phyloP scores from a whole-genome alignment of 2,113 vertebrate genomes.

The Nothocercus julius region DNA sequence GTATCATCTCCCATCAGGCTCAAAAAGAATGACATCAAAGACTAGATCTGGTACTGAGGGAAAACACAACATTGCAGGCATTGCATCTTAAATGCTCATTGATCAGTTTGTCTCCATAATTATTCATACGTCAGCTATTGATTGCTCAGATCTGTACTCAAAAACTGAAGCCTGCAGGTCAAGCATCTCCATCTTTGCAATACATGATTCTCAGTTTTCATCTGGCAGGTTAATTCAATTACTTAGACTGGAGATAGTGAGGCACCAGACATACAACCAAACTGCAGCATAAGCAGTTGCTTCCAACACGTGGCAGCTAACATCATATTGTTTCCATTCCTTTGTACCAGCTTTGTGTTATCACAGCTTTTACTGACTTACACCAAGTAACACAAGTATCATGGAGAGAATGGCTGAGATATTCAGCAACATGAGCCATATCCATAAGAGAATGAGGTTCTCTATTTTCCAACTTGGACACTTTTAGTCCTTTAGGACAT shows the following conservation, averaged over 20 bases:
- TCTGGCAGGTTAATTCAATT: not conserved
- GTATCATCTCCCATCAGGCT: not conserved
- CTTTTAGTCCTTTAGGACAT: not conserved
- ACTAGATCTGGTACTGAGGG: not conserved
- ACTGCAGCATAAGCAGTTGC: not conserved
- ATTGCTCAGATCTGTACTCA: not conserved
- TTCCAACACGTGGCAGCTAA: not conserved
- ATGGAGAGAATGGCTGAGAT: not conserved
- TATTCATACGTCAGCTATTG: not conserved
- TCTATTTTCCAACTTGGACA: accelerated
- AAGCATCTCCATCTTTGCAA: not conserved
- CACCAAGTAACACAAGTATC: not conserved
- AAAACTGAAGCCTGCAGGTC: not conserved
- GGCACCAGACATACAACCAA: not conserved
- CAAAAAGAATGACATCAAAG: not conserved
- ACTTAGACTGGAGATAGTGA: not conserved
- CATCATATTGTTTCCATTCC: not conserved
- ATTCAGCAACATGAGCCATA: not conserved
- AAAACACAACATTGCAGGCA: not conserved
- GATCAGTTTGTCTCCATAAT: not conserved
- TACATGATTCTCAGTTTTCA: not conserved
- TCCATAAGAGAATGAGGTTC: not conserved
- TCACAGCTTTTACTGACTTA: not conserved
- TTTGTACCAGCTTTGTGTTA: not conserved
- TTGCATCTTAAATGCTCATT: not conserved